Evolutionary conservation across 1,140 invertebrate genomes (phyloP).

Genomic region (Plodia interpunctella): DNA sequence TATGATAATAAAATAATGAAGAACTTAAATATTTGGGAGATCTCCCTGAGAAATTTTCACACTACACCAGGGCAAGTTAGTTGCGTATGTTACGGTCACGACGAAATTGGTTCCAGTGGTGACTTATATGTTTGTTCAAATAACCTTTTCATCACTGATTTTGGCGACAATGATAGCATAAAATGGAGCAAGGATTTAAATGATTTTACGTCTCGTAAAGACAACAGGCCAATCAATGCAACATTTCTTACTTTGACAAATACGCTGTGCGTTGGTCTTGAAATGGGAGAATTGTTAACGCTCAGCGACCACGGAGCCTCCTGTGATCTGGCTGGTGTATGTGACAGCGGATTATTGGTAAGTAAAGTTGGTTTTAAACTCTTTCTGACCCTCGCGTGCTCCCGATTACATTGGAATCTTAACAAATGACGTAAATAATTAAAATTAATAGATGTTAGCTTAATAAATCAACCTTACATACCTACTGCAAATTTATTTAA

Average conservation of each 20-base stretch:
- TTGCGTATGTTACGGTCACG: constrained; percentile 44
- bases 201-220: constrained; percentile 28
- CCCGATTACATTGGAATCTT: too few species aligned
- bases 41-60: constrained; percentile 36
- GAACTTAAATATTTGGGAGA: constrained; percentile 54
- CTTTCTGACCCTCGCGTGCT: too few species aligned
- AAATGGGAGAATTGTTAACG: constrained; percentile 57
- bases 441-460: too few species aligned
- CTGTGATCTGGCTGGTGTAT: constrained; percentile 50
- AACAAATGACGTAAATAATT: too few species aligned
- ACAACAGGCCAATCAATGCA: constrained; percentile 50
- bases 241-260: constrained; percentile 56
- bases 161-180: constrained; percentile 39
- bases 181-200: constrained; percentile 53
- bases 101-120: constrained; percentile 37
- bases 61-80: constrained; percentile 35
- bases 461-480: too few species aligned
- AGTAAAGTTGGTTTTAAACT: constrained; percentile 6
- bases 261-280: constrained; percentile 48
- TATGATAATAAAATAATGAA: constrained; percentile 37
- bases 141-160: constrained; percentile 56
- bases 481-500: too few species aligned
- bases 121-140: constrained; percentile 57
- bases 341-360: constrained; percentile 61
- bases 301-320: constrained; percentile 37